Evolutionary conservation across 2,113 vertebrate species (phyloP), one percentile per base, ranked within the genome.

Genomic region (Pipa parva): DNA sequence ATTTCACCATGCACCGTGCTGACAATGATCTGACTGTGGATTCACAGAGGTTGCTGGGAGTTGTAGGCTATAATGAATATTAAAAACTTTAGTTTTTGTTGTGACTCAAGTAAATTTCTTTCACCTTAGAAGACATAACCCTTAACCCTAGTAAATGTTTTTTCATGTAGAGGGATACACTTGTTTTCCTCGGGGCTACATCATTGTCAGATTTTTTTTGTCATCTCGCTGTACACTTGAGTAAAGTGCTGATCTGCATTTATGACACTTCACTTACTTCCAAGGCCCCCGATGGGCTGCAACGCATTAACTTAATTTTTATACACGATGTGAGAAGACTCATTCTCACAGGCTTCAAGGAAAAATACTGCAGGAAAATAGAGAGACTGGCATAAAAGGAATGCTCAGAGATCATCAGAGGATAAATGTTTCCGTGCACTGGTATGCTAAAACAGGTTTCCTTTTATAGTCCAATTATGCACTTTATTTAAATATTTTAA

Each of bases 291-390:
- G 46, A 17, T 46, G 49, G 63, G 63, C 55, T 65, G 21, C 46
- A n/a, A 66, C 24, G 63, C 52, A 46, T 18, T 57, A 21, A 48
- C 37, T 63, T 21, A 18, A 25, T 54, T 55, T 55, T 55, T 51
- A 64, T 51, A 65, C 63, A 46, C 3, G 18, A 56, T 65, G 51
- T 56, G 51, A 46, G 63, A 46, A 65, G 51, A 65, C 37, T 45
- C 51, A n/a, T 31, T 31, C 25, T 55, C 42, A 64, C 3, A 18
- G 45, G 51, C 25, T 46, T 4, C 36, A 22, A 29, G 37, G 26
- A 56, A 18, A 37, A 52, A 7, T n/a, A 22, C 21, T 26, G 3
- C 20, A 45, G 50, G 8, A n/a, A n/a, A 55, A 10, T 54, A 12
- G 7, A 52, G 4, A 37, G 48, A 25, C 27, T 51, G 2, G n/a